phyloP scores from a whole-genome alignment of 2,113 vertebrate species.

The Atlantisia rogersi region DNA sequence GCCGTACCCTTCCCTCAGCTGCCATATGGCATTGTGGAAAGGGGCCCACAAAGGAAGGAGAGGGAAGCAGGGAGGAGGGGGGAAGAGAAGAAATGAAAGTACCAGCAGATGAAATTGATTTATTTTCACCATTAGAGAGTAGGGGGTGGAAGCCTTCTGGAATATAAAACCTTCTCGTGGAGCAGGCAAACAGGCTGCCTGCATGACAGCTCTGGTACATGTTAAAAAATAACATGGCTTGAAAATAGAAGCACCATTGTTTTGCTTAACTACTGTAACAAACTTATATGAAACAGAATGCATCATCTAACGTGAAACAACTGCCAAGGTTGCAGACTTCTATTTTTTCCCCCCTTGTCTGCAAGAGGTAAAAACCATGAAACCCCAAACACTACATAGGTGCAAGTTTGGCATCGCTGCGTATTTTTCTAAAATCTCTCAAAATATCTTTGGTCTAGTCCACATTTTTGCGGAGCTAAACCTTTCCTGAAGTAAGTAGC shows the following conservation, averaged over 20 bases:
- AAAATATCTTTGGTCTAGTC: slow-evolving; percentile 39
- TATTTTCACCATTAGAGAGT: slow-evolving; percentile 74
- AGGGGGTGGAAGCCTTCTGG: slow-evolving; percentile 56
- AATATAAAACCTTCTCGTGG: slow-evolving; percentile 71
- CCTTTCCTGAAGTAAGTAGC: slow-evolving; percentile 29
- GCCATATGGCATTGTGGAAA: slow-evolving; percentile 91
- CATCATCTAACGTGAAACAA: slow-evolving; percentile 36
- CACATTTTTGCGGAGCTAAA: slow-evolving; percentile 6
- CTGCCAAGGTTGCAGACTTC: neutral
- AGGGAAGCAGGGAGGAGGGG: neutral
- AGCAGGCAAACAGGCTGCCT: slow-evolving; percentile 71
- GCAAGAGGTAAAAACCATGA: neutral
- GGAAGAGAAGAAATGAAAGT: slow-evolving; percentile 67
- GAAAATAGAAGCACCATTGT: slow-evolving; percentile 78
- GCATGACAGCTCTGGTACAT: slow-evolving; percentile 65
- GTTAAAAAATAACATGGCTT: slow-evolving; percentile 63
- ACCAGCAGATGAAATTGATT: slow-evolving; percentile 89
- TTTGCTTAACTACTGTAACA: slow-evolving; percentile 72
- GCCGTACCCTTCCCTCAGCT: slow-evolving; percentile 82
- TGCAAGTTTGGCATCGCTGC: neutral
- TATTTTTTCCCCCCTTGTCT: neutral
- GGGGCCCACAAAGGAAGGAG: slow-evolving; percentile 72
- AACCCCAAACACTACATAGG: neutral
- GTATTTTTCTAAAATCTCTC: slow-evolving; percentile 25
- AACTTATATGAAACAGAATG: slow-evolving; percentile 70